Evolutionary conservation across 1,140 invertebrate genomes (phyloP), one percentile per base, ranked within the genome.

Genomic region (Zaprionus taronus): DNA sequence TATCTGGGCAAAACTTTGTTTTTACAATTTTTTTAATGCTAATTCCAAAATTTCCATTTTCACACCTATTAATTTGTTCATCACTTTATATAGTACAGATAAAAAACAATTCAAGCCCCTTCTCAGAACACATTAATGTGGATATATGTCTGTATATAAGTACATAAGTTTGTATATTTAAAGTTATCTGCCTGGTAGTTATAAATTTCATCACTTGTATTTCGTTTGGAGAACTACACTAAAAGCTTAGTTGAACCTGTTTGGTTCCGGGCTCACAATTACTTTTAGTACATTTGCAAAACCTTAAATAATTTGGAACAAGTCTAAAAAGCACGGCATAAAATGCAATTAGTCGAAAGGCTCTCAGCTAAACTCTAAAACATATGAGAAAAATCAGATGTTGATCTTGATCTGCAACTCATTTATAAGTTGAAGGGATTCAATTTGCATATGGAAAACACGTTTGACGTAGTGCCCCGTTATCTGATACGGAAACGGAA

Each of bases 401-500:
- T 11, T 31, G 9, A 31, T 31, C 9, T 31, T 31, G 9, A 31
- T 28, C 26, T 28, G 26, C 6, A 28, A 28, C 1, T 28, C 26
- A 28, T 28, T 28, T 28, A 28, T 31, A 34, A 34, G 31, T 34
- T 34, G 31, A 34, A 0, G 31, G 31, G 9, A 34, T 34, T 34
- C 9, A 34, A 34, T 11, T 34, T 34, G 31, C 9, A 41, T 2
- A n/a, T 41, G 38, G 2, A n/a, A 41, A 7, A 17, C 7, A 47
- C 41, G n/a, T 17, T 38, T 36, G 34, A 12, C 34, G 9, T 36
- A 12, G 15, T 44, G 1, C 5, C 15, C n/a, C 12, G 38, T 15
- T 5, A 51, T 22, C 47, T 22, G 47, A 22, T 14, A 51, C 47
- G 47, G 47, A 51, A 51, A 22, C 17, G 53, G 53, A 55, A 55